These are phyloP conservation scores for Thunnus maccoyii DNA, from an alignment of 2,113 vertebrate genomes.

Conservation along the genomic window DNA sequence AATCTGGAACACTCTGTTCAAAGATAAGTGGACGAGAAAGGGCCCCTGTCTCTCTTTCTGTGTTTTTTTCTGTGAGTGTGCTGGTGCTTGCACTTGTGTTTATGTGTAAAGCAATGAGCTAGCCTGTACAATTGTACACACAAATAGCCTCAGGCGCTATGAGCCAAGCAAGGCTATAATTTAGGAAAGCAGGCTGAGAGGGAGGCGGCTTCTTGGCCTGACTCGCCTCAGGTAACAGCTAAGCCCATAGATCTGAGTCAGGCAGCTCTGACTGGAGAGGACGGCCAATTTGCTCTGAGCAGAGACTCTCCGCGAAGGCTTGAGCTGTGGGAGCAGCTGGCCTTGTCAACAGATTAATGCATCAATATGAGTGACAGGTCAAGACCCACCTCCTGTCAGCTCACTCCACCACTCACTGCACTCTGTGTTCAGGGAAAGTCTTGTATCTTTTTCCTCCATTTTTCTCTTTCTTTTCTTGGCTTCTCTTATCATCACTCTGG, in stretches of 20 bases:
- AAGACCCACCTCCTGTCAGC: constrained; percentile 64
- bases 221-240: constrained; percentile 82
- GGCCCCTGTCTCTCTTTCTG: constrained; percentile 17
- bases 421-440: constrained; percentile 33
- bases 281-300: constrained; percentile 75
- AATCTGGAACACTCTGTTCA: constrained; percentile 73
- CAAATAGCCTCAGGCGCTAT: constrained; percentile 64
- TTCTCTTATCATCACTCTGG: constrained; percentile 40
- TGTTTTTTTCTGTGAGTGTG: constrained; percentile 45
- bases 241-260: constrained; percentile 75
- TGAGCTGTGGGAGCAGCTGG: constrained; percentile 79
- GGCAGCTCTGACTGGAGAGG: constrained; percentile 71
- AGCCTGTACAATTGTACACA: constrained; percentile 59
- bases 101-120: constrained; percentile 64
- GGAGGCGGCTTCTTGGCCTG: constrained; percentile 64
- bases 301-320: constrained; percentile 54
- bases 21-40: constrained; percentile 69
- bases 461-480: constrained; percentile 13
- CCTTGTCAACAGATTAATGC: constrained; percentile 83
- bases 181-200: constrained; percentile 65
- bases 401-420: constrained; percentile 26
- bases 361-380: constrained; percentile 80
- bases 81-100: constrained; percentile 60
- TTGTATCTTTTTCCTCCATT: constrained; percentile 23
- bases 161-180: constrained; percentile 74